These are phyloP conservation scores for Spatulosminthurus flaviceps DNA, from an alignment of 2,888 invertebrate genomes.

Conservation along the genomic window DNA sequence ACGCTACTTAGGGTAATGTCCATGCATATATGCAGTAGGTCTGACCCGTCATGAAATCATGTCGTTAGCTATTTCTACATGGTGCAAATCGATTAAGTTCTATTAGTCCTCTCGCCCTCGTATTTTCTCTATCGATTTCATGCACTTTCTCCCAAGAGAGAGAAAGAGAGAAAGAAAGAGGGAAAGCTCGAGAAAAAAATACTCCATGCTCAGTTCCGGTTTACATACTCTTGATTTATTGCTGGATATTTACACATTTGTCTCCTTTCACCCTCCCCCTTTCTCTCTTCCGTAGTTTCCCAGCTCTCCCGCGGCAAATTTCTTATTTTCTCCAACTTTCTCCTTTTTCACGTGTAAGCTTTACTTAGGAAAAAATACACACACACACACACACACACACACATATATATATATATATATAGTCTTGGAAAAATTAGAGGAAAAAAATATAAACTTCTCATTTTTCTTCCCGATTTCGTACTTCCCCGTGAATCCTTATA, in stretches of 20 bases:
- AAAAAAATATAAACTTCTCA: neutral
- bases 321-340: too few species aligned
- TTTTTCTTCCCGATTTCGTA: too few species aligned
- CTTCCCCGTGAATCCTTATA: too few species aligned
- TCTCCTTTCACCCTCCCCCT: constrained; percentile 19
- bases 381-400: too few species aligned
- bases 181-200: constrained; percentile 27
- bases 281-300: neutral
- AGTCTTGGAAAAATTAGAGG: constrained; percentile 2
- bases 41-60: constrained; percentile 45
- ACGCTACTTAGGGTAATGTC: neutral
- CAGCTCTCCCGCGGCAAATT: neutral
- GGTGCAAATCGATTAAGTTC: constrained; percentile 49
- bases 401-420: too few species aligned
- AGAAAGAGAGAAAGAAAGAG: too few species aligned
- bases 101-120: constrained; percentile 42
- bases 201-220: constrained; percentile 39
- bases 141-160: constrained; percentile 12
- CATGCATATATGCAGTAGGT: neutral
- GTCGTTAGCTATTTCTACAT: constrained; percentile 44
- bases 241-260: constrained; percentile 24
- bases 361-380: too few species aligned
- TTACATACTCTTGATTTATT: constrained; percentile 50
- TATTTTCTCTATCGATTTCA: constrained; percentile 42
- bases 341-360: too few species aligned